Conservation (phyloP, 2,113 vertebrate species). For the Chrysochloris asiatica region DNA sequence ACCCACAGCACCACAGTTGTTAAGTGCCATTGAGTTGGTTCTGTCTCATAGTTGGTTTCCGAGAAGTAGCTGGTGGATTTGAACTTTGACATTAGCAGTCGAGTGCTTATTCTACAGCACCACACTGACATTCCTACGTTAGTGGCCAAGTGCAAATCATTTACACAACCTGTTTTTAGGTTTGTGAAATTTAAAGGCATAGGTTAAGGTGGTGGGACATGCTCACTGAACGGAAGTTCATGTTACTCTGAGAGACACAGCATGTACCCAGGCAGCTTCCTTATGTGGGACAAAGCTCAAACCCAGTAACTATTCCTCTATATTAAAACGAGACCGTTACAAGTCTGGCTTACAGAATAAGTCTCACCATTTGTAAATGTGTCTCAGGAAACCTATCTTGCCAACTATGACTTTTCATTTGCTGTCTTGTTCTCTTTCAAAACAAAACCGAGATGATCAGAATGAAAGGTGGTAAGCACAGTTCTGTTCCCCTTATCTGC, state of each 20-base stretch:
- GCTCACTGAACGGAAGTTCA: neutral
- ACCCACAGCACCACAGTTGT: too few relatives aligned
- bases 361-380: too few relatives aligned
- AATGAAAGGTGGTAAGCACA: rapidly evolving
- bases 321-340: rapidly evolving
- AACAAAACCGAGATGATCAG: rapidly evolving
- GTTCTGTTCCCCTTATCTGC: rapidly evolving
- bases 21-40: too few relatives aligned
- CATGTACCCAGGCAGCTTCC: neutral
- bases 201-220: neutral
- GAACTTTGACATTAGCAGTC: too few relatives aligned
- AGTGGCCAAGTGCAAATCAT: neutral
- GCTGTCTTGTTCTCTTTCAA: neutral
- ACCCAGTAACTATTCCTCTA: too few relatives aligned
- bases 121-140: too few relatives aligned
- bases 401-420: neutral
- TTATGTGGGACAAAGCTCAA: rapidly evolving
- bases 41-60: too few relatives aligned
- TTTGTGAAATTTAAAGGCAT: neutral
- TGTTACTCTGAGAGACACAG: rapidly evolving
- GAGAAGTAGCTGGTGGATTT: too few relatives aligned
- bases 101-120: too few relatives aligned
- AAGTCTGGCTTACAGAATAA: rapidly evolving
- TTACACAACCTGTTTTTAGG: neutral
- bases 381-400: rapidly evolving